Evolutionary conservation across 2,113 vertebrate genomes (phyloP).

Genomic region (Polypterus senegalus): DNA sequence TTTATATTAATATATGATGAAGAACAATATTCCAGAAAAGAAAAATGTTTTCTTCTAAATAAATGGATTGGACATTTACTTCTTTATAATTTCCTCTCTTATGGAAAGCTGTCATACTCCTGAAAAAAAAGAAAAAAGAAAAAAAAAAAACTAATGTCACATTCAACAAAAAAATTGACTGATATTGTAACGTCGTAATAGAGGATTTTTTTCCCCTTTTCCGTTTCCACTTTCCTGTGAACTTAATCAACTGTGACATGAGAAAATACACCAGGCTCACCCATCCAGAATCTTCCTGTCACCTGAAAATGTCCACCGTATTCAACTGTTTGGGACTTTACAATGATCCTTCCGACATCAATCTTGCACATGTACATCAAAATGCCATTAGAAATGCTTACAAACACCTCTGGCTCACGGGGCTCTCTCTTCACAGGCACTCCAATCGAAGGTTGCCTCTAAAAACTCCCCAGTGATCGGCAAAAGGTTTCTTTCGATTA

Average conservation of each 20-base stretch:
- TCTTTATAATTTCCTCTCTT: conserved; percentile 71
- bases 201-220: conserved; percentile 48
- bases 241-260: conserved; percentile 98
- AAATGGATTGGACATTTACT: conserved; percentile 10
- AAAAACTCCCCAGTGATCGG: conserved; percentile 50
- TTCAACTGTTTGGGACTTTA: conserved; percentile 64
- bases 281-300: conserved; percentile 63
- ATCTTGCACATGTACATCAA: conserved; percentile 89
- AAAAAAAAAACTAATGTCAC: conserved; percentile 64
- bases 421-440: conserved; percentile 27
- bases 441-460: conserved; percentile 30
- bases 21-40: conserved; percentile 18
- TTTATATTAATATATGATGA: too few relatives aligned
- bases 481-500: conserved; percentile 54
- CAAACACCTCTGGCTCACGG: conserved; percentile 35
- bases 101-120: conserved; percentile 69
- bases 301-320: conserved; percentile 67
- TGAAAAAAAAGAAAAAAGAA: conserved; percentile 21
- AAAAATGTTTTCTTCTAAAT: conserved; percentile 55
- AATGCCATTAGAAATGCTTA: conserved; percentile 89
- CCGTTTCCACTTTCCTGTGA: conserved; percentile 62
- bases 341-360: conserved; percentile 68
- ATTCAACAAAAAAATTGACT: conserved; percentile 73
- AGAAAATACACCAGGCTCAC: conserved; percentile 76
- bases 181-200: conserved; percentile 64